Evolutionary conservation across 2,888 invertebrate species (phyloP), one percentile per base, ranked within the genome.

Genomic region (Hydroisotoma schaefferi): DNA sequence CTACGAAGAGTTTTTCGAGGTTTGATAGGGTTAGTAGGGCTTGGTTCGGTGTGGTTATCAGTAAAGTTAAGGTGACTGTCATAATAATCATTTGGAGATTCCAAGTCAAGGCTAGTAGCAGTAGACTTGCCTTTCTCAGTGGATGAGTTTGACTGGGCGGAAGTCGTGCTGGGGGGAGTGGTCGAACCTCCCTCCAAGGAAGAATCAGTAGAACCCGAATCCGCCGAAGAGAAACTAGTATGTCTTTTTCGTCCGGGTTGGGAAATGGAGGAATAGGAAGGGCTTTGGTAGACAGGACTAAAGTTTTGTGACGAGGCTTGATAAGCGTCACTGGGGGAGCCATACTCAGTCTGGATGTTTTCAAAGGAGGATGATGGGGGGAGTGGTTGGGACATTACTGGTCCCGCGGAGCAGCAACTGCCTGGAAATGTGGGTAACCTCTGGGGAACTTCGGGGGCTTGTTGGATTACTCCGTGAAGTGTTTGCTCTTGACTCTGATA

Each of bases 371-470:
- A 40, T 40, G 51, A 6, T 40, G 61, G 38, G 43, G 51, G 46
- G 6, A 46, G 20, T 3, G 46, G 46, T 20, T 46, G 46, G 15
- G 46, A 46, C 52, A 55, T 1, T 22, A 52, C 33, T 46, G 52
- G 55, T 55, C 64, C 49, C 57, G 54, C 57, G 29, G 68, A 67
- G 43, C 67, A 69, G 33, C 67, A 68, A 48, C 61, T 62, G 20
- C 67, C 67, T 4, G 65, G 54, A 44, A 69, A 71, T 15, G 62
- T 63, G 22, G 69, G 69, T 27, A 70, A 26, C 2, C 65, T 49
- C n/a, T 28, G 52, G 25, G 56, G 58, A n/a, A n/a, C n/a, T n/a
- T n/a, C n/a, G 4, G 43, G 20, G n/a, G 46, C 55, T 28, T 48
- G 53, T 43, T 59, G 63, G 22, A 23, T n/a, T n/a, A n/a, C 47